Evolutionary conservation across 1,140 invertebrate genomes (phyloP).

Genomic region (Maniola jurtina): DNA sequence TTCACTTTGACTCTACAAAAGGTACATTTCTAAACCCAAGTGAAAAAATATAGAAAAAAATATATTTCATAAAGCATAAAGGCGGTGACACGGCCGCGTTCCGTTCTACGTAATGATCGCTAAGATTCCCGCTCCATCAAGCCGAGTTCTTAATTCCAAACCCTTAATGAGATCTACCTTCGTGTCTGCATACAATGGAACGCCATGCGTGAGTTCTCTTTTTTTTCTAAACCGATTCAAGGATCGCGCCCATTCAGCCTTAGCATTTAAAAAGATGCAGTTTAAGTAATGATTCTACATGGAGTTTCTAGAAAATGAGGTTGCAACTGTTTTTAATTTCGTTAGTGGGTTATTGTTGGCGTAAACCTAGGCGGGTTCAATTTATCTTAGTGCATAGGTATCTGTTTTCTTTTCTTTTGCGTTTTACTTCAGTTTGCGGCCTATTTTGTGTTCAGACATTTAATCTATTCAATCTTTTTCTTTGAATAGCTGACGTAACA

Average conservation of each 20-base stretch:
- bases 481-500: constrained; percentile 1
- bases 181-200: constrained; percentile 62
- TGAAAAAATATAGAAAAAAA: constrained; percentile 45
- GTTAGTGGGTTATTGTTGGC: constrained; percentile 63
- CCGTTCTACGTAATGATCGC: constrained; percentile 62
- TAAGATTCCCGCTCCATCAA: constrained; percentile 67
- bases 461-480: constrained; percentile 21
- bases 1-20: constrained; percentile 36
- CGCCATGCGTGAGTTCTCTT: constrained; percentile 61
- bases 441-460: constrained; percentile 33
- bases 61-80: constrained; percentile 53
- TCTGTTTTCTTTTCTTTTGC: constrained; percentile 37
- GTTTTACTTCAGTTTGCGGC: constrained; percentile 34
- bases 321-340: constrained; percentile 65
- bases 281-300: constrained; percentile 71
- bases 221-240: constrained; percentile 66
- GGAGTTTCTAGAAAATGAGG: constrained; percentile 52
- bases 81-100: constrained; percentile 44
- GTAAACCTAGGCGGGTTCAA: constrained; percentile 40
- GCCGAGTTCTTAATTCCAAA: constrained; percentile 63
- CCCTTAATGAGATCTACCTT: constrained; percentile 71
- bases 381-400: constrained; percentile 43
- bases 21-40: constrained; percentile 44
- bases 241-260: constrained; percentile 62
- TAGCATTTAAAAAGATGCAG: constrained; percentile 70